These are phyloP conservation scores for Cephus spinipes DNA, from an alignment of 2,888 invertebrate species.

Conservation along the genomic window DNA sequence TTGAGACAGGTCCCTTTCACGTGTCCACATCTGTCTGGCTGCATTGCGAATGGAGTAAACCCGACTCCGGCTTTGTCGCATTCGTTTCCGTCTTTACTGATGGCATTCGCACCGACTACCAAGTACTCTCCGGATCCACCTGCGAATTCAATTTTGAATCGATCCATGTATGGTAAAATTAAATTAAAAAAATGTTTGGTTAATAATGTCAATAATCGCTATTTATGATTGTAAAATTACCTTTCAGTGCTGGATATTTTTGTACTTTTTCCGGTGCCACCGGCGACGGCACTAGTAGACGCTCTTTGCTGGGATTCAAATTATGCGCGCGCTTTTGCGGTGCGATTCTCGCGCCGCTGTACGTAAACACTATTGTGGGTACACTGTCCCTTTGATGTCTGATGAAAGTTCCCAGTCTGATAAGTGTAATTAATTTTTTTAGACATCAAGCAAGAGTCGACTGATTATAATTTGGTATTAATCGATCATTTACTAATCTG, in stretches of 20 bases:
- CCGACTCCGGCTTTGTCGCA: slow-evolving; percentile 70
- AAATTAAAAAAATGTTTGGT: neutral
- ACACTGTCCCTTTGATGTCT: slow-evolving; percentile 39
- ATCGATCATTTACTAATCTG: neutral
- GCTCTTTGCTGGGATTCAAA: slow-evolving; percentile 54
- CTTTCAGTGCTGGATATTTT: slow-evolving; percentile 53
- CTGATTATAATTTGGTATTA: neutral
- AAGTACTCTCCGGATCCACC: slow-evolving; percentile 67
- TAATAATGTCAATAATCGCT: neutral
- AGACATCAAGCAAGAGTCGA: neutral
- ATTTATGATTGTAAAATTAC: slow-evolving; percentile 5
- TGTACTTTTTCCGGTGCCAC: slow-evolving; percentile 25
- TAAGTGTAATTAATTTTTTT: slow-evolving; percentile 13
- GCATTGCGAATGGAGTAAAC: slow-evolving; percentile 68
- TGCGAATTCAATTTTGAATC: neutral
- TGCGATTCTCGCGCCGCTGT: slow-evolving; percentile 35
- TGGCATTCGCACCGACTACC: slow-evolving; percentile 60
- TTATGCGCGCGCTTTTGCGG: slow-evolving; percentile 33
- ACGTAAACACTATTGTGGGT: slow-evolving; percentile 54
- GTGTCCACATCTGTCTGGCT: slow-evolving; percentile 65
- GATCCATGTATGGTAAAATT: neutral
- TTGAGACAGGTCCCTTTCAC: slow-evolving; percentile 65
- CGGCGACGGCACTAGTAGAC: slow-evolving; percentile 59
- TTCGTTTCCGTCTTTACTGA: slow-evolving; percentile 64
- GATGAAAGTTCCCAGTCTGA: slow-evolving; percentile 48